Conservation (phyloP, 2,888 invertebrate species). For the Orthosia gothica region DNA sequence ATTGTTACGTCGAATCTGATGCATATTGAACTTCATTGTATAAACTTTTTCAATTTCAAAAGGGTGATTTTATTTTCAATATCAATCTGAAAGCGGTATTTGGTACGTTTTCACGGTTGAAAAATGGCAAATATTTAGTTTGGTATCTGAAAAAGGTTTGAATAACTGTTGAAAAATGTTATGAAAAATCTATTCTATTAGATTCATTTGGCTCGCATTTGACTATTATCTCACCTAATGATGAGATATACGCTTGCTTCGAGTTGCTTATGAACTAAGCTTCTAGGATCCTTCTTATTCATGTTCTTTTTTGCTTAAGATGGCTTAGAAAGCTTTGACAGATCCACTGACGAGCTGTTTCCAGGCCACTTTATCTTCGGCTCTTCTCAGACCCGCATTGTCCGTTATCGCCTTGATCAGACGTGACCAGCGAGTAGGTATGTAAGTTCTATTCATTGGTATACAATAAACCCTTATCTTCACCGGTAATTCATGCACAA, state of each 20-base stretch:
- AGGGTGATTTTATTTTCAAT: not conserved
- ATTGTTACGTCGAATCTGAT: too few species aligned
- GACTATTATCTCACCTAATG: too few species aligned
- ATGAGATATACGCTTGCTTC: too few species aligned
- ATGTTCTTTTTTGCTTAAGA: too few species aligned
- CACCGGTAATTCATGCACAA: not conserved
- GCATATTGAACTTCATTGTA: not conserved
- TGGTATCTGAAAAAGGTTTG: not conserved
- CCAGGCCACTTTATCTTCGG: too few species aligned
- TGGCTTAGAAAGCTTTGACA: too few species aligned
- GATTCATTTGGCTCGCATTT: too few species aligned
- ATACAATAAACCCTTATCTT: not conserved
- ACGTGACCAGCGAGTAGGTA: not conserved
- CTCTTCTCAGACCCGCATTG: too few species aligned
- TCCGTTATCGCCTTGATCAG: not conserved
- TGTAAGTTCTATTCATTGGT: not conserved
- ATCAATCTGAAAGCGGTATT: not conserved
- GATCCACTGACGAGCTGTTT: not conserved
- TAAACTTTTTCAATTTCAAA: not conserved
- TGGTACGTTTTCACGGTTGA: not conserved
- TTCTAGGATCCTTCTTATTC: too few species aligned
- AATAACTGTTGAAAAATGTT: not conserved
- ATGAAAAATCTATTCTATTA: too few species aligned
- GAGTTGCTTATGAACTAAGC: too few species aligned
- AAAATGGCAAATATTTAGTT: not conserved